Evolutionary conservation across 2,113 vertebrate genomes (phyloP).

Genomic region (Tachysurus fulvidraco): DNA sequence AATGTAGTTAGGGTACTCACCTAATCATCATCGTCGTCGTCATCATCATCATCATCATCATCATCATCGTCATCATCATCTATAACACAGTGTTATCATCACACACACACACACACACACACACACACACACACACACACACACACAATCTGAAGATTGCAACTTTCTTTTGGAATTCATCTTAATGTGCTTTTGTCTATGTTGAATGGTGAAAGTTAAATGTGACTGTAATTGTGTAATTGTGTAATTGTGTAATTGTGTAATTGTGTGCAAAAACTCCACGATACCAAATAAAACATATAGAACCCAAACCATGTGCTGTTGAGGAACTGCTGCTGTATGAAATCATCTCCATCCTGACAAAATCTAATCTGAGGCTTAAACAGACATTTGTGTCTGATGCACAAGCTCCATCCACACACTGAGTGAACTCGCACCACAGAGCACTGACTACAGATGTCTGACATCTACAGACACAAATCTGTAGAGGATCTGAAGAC

Average conservation of each 20-base stretch:
- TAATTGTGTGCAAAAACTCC: too few relatives aligned
- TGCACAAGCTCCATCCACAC: too few relatives aligned
- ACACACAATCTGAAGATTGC: neutral
- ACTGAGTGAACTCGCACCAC: neutral
- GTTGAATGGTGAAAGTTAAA: neutral
- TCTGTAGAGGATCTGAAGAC: neutral
- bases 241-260: neutral
- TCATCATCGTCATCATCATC: neutral
- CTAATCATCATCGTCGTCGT: neutral
- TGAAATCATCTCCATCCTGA: neutral
- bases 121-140: conserved; percentile 12
- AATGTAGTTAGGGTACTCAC: neutral
- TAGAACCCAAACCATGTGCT: neutral
- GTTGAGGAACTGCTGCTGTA: neutral
- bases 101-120: conserved; percentile 10
- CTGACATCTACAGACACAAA: neutral
- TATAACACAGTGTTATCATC: neutral
- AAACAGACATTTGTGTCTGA: neutral
- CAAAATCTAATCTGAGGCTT: neutral
- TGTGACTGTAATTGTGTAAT: neutral
- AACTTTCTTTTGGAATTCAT: neutral
- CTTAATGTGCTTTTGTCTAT: neutral
- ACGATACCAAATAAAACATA: neutral
- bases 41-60: neutral
- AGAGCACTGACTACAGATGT: neutral